Evolutionary conservation across 2,113 vertebrate genomes (phyloP).

Genomic region (Ondatra zibethicus): DNA sequence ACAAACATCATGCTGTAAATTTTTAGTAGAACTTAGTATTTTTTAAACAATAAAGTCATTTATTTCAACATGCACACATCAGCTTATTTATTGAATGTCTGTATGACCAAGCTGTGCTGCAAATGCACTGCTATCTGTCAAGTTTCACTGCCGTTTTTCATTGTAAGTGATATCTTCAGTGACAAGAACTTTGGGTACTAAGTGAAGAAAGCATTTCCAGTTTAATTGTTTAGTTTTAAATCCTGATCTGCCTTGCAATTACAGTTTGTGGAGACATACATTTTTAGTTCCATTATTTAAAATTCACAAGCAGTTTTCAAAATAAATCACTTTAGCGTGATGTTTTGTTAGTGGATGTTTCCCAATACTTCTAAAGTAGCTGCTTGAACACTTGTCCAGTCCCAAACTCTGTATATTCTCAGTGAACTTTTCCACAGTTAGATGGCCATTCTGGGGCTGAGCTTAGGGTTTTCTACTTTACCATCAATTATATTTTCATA

Average conservation of each 20-base stretch:
- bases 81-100: background rate
- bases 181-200: background rate
- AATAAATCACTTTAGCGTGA: background rate
- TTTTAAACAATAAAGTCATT: constrained; percentile 11
- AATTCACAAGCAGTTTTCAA: background rate
- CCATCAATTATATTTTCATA: no score
- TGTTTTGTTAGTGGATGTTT: no score
- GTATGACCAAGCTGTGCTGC: background rate
- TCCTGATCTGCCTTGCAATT: background rate
- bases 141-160: background rate
- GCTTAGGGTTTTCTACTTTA: background rate
- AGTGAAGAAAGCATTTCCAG: background rate
- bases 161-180: background rate
- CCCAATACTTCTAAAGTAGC: background rate
- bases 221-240: constrained; percentile 16
- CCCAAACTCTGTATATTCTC: background rate
- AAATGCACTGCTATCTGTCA: background rate
- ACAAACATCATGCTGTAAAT: background rate
- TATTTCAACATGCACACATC: background rate
- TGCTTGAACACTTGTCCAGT: no score
- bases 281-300: background rate
- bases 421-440: background rate
- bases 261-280: background rate
- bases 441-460: no score
- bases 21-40: constrained; percentile 18